Evolutionary conservation across 2,888 invertebrate species (phyloP).

Genomic region (Leptinotarsa rubiginosa): DNA sequence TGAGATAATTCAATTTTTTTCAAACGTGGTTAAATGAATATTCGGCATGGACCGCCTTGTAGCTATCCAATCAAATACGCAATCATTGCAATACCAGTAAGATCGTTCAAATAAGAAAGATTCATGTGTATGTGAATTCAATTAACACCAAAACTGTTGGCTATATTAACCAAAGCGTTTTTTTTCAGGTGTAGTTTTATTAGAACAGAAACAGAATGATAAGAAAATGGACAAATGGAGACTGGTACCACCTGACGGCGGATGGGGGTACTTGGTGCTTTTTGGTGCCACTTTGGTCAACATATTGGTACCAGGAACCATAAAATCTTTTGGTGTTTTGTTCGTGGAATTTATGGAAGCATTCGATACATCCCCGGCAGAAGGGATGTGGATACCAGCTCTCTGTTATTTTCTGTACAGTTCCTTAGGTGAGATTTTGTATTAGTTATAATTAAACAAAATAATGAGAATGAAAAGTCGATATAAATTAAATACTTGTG

Average conservation of each 20-base stretch:
- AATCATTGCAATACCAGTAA: neutral
- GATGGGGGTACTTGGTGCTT: conserved; percentile 86
- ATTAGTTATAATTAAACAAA: no score
- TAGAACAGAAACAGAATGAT: conserved; percentile 59
- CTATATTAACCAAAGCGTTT: conserved; percentile 22
- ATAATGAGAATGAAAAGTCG: neutral
- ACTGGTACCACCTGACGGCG: conserved; percentile 85
- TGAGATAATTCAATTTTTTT: no score
- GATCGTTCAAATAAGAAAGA: neutral
- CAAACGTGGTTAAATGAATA: no score
- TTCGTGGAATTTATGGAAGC: conserved; percentile 85
- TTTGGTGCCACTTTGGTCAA: conserved; percentile 84
- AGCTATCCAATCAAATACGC: neutral
- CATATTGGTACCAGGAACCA: conserved; percentile 86
- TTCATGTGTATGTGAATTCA: neutral
- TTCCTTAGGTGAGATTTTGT: conserved; percentile 76
- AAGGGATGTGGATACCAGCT: conserved; percentile 87
- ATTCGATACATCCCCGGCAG: conserved; percentile 78
- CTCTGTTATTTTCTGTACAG: conserved; percentile 90
- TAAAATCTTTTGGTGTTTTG: conserved; percentile 89
- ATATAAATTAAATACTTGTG: no score
- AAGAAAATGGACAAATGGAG: conserved; percentile 72
- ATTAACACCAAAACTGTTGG: conserved; percentile 9
- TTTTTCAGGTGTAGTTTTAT: conserved; percentile 57
- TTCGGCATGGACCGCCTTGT: neutral